These are phyloP conservation scores for Macrostomum lignano DNA, from an alignment of 1,140 invertebrate species.

Conservation along the genomic window DNA sequence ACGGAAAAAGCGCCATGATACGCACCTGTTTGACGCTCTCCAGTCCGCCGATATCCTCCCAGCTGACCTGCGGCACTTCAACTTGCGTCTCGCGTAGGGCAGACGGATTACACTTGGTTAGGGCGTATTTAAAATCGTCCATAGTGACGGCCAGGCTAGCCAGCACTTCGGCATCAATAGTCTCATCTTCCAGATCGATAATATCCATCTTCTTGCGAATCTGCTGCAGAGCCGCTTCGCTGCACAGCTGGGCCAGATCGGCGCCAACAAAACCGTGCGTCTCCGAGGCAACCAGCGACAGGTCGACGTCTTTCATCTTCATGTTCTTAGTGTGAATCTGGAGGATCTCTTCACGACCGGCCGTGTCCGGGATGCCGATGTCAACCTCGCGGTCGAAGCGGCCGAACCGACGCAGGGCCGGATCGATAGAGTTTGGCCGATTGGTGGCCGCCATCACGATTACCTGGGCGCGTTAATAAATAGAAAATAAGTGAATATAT, in stretches of 20 bases:
- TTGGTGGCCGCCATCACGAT: conserved; percentile 99
- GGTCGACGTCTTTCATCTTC: conserved; percentile 84
- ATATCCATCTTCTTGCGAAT: conserved; percentile 99
- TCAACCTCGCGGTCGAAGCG: conserved; percentile 41
- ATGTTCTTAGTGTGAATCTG: conserved; percentile 99
- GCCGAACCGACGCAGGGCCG: conserved; percentile 74
- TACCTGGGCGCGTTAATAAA: too few relatives aligned
- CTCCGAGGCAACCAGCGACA: conserved; percentile 92
- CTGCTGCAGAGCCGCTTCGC: conserved; percentile 95
- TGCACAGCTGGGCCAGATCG: conserved; percentile 87
- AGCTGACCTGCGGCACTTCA: conserved; percentile 83
- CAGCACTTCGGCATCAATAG: conserved; percentile 88
- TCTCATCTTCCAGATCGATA: conserved; percentile 93
- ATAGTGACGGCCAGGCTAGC: conserved; percentile 85
- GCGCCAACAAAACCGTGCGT: conserved; percentile 94
- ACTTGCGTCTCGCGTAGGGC: conserved; percentile 88
- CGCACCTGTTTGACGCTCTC: conserved; percentile 83
- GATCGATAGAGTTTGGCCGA: conserved; percentile 88
- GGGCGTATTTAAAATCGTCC: conserved; percentile 76
- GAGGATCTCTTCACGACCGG: conserved; percentile 76
- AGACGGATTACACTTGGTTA: conserved; percentile 86
- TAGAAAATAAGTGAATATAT: too few relatives aligned
- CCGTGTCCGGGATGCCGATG: conserved; percentile 94
- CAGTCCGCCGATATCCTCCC: conserved; percentile 87
- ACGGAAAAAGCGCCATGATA: too few relatives aligned